Percentiles rank a stretch among this genome's conserved stretches.
Evolutionary conservation across 37 sponge, comb jelly and placozoan species (phyloP).

Genomic region (Theonella swinhoei): DNA sequence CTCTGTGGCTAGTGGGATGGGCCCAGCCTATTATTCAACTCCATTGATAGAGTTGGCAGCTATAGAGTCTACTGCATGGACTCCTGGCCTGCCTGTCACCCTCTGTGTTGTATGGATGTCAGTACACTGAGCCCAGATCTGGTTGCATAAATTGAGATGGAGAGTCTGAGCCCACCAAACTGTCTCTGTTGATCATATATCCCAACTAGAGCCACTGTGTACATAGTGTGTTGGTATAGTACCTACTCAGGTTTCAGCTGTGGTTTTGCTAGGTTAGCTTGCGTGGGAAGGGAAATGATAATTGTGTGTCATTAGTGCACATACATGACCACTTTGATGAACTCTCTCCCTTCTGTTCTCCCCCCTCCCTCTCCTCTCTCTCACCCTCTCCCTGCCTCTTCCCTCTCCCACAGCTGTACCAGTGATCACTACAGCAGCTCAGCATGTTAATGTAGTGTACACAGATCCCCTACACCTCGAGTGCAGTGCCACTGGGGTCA

Average conservation of each 20-base stretch:
- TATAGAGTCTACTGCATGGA: no score
- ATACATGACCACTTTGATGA: no score
- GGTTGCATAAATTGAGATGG: no score
- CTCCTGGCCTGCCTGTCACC: background rate
- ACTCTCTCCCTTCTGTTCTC: no score
- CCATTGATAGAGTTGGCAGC: background rate
- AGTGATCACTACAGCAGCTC: background rate
- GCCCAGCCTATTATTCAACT: background rate
- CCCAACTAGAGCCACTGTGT: background rate
- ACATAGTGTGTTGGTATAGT: no score
- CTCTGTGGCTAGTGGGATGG: background rate
- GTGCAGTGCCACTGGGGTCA: background rate
- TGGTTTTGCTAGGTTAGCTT: background rate
- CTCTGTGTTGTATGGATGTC: no score
- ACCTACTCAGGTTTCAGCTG: background rate
- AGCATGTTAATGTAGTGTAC: background rate
- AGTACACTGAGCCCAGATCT: no score
- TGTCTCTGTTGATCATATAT: background rate
- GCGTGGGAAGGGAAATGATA: no score
- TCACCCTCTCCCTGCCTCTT: background rate
- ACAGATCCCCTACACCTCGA: background rate
- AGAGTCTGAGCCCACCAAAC: background rate
- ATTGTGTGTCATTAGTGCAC: no score
- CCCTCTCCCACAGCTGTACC: no score
- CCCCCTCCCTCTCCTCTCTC: no score